phyloP scores from a whole-genome alignment of 2,797 vertebrate species.

The Aphelocoma californica region DNA sequence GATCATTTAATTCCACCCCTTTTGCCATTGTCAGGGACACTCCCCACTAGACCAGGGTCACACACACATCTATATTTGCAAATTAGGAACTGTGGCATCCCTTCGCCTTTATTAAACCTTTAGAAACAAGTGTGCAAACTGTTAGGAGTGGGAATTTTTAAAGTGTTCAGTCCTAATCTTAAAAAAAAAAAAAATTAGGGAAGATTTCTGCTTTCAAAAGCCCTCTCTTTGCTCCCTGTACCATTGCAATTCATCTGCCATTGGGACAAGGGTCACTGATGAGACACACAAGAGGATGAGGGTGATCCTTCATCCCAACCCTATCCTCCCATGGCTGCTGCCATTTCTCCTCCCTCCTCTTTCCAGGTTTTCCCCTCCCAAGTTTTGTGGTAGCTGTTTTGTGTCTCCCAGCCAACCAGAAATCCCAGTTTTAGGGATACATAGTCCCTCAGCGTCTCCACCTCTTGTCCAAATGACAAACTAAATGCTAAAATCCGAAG shows the following conservation, averaged over 20 bases:
- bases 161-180: not conserved
- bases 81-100: accelerated
- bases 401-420: not conserved
- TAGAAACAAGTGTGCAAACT: not conserved
- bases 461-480: not conserved
- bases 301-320: not conserved
- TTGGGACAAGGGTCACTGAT: not conserved
- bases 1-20: not conserved
- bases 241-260: not conserved
- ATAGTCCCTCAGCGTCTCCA: accelerated
- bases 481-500: not conserved
- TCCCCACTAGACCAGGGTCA: not conserved
- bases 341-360: not conserved
- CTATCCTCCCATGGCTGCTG: not conserved
- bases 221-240: not conserved
- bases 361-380: not conserved
- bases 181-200: not conserved
- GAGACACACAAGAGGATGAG: not conserved
- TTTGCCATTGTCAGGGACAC: not conserved
- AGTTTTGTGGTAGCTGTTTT: not conserved
- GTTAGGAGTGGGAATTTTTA: not conserved
- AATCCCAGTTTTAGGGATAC: not conserved
- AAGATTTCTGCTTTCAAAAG: not conserved
- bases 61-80: accelerated
- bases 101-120: not conserved